Evolutionary conservation across 92 coral and sea anemone species (phyloP).

Genomic region (Epizoanthus scotinus): DNA sequence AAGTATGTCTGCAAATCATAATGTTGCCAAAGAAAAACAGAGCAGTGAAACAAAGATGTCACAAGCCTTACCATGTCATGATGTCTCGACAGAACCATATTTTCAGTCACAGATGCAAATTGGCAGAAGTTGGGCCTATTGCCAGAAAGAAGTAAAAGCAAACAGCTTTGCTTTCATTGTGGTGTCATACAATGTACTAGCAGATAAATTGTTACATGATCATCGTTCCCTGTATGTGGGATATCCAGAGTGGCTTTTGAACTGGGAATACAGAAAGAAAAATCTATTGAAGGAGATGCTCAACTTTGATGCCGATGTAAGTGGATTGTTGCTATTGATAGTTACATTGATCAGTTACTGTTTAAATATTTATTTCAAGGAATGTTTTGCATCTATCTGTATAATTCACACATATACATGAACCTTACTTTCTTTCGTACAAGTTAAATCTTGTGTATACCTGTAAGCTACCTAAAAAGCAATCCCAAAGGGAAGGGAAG

Average conservation of each 20-base stretch:
- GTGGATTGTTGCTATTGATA: constrained; percentile 21
- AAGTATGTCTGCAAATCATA: constrained; percentile 2
- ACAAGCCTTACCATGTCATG: not conserved
- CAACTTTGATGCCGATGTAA: constrained; percentile 89
- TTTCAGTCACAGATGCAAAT: constrained; percentile 41
- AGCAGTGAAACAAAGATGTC: not conserved
- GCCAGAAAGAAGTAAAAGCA: constrained; percentile 18
- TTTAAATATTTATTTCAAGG: no score
- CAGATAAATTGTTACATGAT: constrained; percentile 75
- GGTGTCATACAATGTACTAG: constrained; percentile 84
- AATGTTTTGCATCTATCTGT: no score
- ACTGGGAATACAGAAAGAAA: constrained; percentile 90
- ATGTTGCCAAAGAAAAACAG: not conserved
- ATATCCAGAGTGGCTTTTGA: constrained; percentile 64
- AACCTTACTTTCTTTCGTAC: no score
- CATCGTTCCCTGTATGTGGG: constrained; percentile 62
- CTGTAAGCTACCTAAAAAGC: no score
- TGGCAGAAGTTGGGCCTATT: constrained; percentile 40
- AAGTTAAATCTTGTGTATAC: no score
- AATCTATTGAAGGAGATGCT: constrained; percentile 81
- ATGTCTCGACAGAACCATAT: not conserved
- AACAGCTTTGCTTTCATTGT: constrained; percentile 66
- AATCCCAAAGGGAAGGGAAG: no score
- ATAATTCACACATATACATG: no score
- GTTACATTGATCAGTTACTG: not conserved